Base-by-base conservation (phyloP, 2,888 invertebrate genomes). In the Nasonia oneida region DNA sequence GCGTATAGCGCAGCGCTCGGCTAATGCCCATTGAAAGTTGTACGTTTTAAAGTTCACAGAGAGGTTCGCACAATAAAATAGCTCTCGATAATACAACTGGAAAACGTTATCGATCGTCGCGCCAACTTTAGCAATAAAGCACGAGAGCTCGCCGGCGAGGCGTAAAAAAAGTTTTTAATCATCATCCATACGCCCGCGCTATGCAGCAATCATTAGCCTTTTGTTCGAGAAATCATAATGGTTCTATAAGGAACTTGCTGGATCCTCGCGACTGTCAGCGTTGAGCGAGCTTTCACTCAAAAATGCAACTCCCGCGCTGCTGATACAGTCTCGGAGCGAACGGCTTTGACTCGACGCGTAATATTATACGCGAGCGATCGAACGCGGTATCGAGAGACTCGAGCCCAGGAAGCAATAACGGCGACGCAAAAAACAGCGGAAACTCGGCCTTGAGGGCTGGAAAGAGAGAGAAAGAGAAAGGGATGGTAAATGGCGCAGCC, bases 401-500 rank as follows among this genome's bases (percentile, higher is more conserved):
- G 39, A 71, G 14, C n/a, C 37, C 3, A 18, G 71, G n/a, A 18
- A 73, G 73, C 6, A 39, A n/a, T 2, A 42, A n/a, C 12, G 8
- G 47, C 0, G 4, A n/a, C n/a, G 42, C 12, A 73, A 47, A 37
- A 73, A 6, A 39, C 5, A 73, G 23, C 39, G 42, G 42, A n/a
- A 73, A 42, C 4, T 18, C 5, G 71, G 15, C 14, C 4, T 23
- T 37, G 53, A 37, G 71, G 37, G 14, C n/a, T 37, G 15, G 53
- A 47, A 42, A 12, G 23, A 70, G 23, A 42, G 8, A 23, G 23
- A 18, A 18, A 15, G 42, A 14, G 12, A 15, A 39, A 33, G n/a
- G 73, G 42, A 37, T 73, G 42, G 42, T 73, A 42, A 73, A 73
- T 73, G 73, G 71, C 33, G n/a, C 33, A 33, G 33, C 67, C 3